Evolutionary conservation across 2,888 invertebrate genomes (phyloP).

Genomic region (Tyria jacobaeae): DNA sequence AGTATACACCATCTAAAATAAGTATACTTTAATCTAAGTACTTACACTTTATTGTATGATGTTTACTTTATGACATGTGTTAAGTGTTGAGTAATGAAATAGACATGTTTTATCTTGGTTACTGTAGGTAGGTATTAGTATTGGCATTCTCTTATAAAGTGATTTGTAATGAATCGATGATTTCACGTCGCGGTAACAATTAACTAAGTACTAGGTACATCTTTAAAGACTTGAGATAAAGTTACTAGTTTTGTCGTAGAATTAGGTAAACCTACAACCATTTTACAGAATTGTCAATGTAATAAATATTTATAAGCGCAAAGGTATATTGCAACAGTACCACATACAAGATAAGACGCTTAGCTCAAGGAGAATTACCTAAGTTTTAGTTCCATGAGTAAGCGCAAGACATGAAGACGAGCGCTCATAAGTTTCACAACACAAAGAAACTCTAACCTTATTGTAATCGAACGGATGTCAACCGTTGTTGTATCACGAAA

Average conservation of each 20-base stretch:
- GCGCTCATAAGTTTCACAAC: slow-evolving; percentile 61
- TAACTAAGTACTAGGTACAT: neutral
- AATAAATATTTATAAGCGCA: slow-evolving; percentile 32
- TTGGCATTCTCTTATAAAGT: neutral
- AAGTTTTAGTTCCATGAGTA: slow-evolving; percentile 63
- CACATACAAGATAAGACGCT: slow-evolving; percentile 66
- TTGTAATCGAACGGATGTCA: slow-evolving; percentile 55
- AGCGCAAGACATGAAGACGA: slow-evolving; percentile 63
- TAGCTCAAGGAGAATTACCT: slow-evolving; percentile 66
- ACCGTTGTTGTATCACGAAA: slow-evolving; percentile 51
- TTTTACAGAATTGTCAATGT: slow-evolving; percentile 21
- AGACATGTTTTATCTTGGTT: slow-evolving; percentile 1
- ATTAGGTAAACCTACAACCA: neutral
- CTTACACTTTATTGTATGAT: too few relatives aligned
- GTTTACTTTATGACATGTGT: too few relatives aligned
- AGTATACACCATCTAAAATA: too few relatives aligned
- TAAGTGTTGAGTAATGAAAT: slow-evolving; percentile 17
- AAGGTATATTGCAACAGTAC: slow-evolving; percentile 28
- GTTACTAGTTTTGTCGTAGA: neutral
- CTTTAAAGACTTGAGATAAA: neutral
- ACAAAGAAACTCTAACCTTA: slow-evolving; percentile 74
- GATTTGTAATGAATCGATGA: neutral
- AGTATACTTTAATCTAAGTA: too few relatives aligned
- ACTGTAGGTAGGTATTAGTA: neutral
- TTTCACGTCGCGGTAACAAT: neutral